Base-by-base conservation (phyloP, 1,140 invertebrate species). In the Tribolium castaneum region DNA sequence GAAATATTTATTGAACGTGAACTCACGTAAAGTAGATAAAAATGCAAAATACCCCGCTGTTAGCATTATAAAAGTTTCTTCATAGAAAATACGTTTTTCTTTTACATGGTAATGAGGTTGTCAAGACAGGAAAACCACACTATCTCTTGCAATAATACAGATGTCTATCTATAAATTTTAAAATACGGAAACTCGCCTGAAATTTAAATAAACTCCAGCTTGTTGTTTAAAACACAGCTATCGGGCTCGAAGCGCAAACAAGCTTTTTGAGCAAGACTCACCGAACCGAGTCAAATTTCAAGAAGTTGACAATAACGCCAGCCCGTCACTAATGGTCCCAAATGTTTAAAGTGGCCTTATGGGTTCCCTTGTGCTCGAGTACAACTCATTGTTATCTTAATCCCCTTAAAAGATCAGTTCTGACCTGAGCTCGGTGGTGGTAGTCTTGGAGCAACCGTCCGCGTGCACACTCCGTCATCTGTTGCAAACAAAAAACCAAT, bases 321-420 rank as follows among this genome's bases (percentile, higher is more conserved):
- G 25, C 59, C 54, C 59, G 52, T 73, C 71, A 73, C 71, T 73
- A 73, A 73, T 73, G 71, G 71, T 73, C 52, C 52, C 49, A 73
- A 73, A 73, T 73, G 52, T 73, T 73, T 52, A 73, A 73, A 73
- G 71, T 73, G 71, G 49, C 71, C 50, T 50, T 73, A 73, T 73
- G 52, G 71, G 71, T 52, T 22, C 52, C 30, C 45, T 72, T 49
- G 50, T 54, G 35, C n/a, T 73, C 49, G 79, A 75, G 75, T 66
- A 35, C 75, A 19, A 16, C 35, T 50, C 54, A 78, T 78, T 78
- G 77, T 78, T 75, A 49, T 54, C 71, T 79, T 79, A 79, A 81
- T 81, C 80, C 78, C 75, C 78, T 81, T 81, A 77, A 75, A 70
- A 75, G 73, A 50, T 73, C 70, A 51, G 50, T 72, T 72, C 51